These are phyloP conservation scores for Chelon auratus DNA, from an alignment of 2,797 vertebrate genomes.

Conservation along the genomic window DNA sequence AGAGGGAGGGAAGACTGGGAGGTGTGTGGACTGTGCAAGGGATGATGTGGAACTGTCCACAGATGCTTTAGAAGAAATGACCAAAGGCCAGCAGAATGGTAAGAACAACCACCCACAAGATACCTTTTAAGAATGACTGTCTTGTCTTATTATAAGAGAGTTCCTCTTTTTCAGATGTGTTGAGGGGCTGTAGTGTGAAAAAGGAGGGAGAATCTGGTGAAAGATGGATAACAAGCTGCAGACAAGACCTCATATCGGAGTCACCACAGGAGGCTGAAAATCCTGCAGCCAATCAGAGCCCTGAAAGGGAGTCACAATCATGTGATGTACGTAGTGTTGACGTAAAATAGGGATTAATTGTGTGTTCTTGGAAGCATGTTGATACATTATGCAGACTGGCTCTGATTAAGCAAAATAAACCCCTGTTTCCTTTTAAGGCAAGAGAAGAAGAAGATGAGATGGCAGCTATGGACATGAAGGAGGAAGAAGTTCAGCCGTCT, in stretches of 20 bases:
- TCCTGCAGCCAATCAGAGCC: conserved; percentile 22
- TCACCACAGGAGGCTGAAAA: conserved; percentile 39
- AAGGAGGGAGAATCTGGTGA: conserved; percentile 57
- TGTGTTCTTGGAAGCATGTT: background rate
- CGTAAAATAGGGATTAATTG: background rate
- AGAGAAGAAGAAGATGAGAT: conserved; percentile 34
- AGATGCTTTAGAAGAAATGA: conserved; percentile 30
- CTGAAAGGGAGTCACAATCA: conserved; percentile 48
- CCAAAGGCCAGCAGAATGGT: conserved; percentile 47
- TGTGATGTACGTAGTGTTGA: background rate
- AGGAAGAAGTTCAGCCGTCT: conserved; percentile 48
- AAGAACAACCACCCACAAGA: conserved; percentile 13
- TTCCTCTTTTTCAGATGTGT: conserved; percentile 50
- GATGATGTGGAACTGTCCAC: conserved; percentile 41
- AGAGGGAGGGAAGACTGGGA: conserved; percentile 39
- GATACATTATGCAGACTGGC: background rate
- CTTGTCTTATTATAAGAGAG: background rate
- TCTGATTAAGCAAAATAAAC: background rate
- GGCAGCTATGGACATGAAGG: conserved; percentile 55
- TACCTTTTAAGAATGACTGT: too few relatives aligned
- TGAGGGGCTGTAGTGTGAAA: conserved; percentile 55
- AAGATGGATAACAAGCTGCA: conserved; percentile 55
- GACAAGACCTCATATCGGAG: conserved; percentile 38
- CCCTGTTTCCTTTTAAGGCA: conserved; percentile 27
- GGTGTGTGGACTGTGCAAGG: conserved; percentile 61